Evolutionary conservation across 2,888 invertebrate species (phyloP).

Genomic region (Enchytraeus crypticus): DNA sequence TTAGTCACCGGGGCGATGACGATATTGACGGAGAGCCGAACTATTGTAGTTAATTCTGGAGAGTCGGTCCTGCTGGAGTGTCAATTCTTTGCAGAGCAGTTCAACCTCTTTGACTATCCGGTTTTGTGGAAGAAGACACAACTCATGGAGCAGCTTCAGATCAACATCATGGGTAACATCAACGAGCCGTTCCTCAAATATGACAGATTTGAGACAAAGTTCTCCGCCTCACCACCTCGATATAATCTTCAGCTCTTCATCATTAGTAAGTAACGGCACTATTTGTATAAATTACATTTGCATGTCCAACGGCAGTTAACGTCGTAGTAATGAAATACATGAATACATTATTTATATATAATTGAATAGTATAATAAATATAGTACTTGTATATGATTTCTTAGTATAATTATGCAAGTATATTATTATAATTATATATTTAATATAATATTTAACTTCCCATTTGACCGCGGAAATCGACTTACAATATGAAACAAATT

Average conservation of each 20-base stretch:
- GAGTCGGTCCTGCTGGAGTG: constrained; percentile 13
- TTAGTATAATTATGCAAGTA: too few relatives aligned
- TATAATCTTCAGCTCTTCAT: constrained; percentile 5
- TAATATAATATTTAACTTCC: too few relatives aligned
- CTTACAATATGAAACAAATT: too few relatives aligned
- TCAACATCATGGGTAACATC: constrained; percentile 23
- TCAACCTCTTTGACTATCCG: constrained; percentile 15
- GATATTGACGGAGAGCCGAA: constrained; percentile 10
- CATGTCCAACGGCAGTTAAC: too few relatives aligned
- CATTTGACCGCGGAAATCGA: too few relatives aligned
- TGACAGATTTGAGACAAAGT: constrained; percentile 15
- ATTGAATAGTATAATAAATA: too few relatives aligned
- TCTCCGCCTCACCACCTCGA: constrained; percentile 9
- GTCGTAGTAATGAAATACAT: too few relatives aligned
- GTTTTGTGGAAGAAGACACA: constrained; percentile 23
- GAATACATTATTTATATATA: too few relatives aligned
- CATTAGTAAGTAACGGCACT: background rate
- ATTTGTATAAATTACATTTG: too few relatives aligned
- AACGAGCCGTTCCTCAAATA: constrained; percentile 18
- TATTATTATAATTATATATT: too few relatives aligned
- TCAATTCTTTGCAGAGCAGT: constrained; percentile 9
- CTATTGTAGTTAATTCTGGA: constrained; percentile 3
- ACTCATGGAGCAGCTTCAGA: constrained; percentile 16
- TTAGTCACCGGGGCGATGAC: background rate
- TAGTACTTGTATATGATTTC: too few relatives aligned